Evolutionary conservation across 2,113 vertebrate species (phyloP), one percentile per base, ranked within the genome.

Genomic region (Beaufortia kweichowensis): DNA sequence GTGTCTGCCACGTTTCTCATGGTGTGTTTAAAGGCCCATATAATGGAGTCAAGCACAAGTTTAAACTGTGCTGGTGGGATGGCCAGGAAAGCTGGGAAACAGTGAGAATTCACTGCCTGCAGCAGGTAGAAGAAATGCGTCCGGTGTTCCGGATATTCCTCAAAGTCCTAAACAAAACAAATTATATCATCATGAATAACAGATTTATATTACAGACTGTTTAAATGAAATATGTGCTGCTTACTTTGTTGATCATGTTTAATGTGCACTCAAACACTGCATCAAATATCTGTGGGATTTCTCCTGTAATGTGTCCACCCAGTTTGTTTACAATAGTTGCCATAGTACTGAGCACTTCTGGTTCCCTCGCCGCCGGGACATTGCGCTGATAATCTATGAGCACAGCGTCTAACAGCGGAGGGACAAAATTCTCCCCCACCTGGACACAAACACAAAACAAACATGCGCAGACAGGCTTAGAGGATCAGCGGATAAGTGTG

Each of bases 21-120:
- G 29, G 97, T 99, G 88, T 99, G 97, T 80, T 99, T 99, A 87
- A 99, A 99, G 89, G 97, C 97, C 97, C 97, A 99, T 91, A 99
- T 99, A 89, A 99, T 98, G 79, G 97, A 99, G 91, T 99, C 97
- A 89, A 99, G 91, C 87, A 99, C 97, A 84, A 99, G 93, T 79
- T 99, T 99, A 85, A 99, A 99, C 86, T 99, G 97, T 82, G 97
- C 95, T 1, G 97, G 96, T 64, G 97, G 97, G 90, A 99, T 99
- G 82, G 96, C 95, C 82, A 99, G 91, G 91, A 99, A 99, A 19
- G 97, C 97, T 60, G 97, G 95, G 90, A 99, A 99, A 88, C 97
- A 99, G 82, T 98, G 96, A 53, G 97, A 98, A 93, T 99, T 99
- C 79, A 99, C 97, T 62, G 97, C 97, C 88, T 99, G 97, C 28